phyloP scores from a whole-genome alignment of 2,888 invertebrate species.

The Laspeyria flexula region DNA sequence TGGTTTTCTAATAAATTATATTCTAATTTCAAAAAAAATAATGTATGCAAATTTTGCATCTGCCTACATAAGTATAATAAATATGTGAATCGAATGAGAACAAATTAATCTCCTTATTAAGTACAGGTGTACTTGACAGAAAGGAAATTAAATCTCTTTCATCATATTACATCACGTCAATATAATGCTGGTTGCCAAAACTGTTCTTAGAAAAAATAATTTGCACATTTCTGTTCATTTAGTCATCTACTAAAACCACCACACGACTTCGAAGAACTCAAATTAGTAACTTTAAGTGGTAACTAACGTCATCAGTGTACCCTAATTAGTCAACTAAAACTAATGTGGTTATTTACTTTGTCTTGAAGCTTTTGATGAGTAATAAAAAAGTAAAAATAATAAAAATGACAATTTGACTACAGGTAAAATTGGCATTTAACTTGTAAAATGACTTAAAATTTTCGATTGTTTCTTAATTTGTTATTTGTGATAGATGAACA shows the following conservation, averaged over 20 bases:
- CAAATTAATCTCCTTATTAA: no score
- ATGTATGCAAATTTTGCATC: no score
- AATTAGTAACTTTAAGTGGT: slow-evolving; percentile 11
- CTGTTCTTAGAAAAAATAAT: slow-evolving; percentile 9
- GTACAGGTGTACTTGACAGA: neutral
- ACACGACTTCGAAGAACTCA: slow-evolving; percentile 7
- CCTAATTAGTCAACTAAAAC: neutral
- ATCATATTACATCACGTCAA: neutral
- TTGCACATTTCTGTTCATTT: slow-evolving; percentile 7
- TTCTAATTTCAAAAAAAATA: no score
- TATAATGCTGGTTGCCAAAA: neutral
- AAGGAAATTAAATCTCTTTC: neutral
- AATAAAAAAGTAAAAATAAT: neutral
- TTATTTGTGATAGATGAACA: no score
- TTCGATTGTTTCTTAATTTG: no score
- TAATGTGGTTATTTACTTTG: neutral
- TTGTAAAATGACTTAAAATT: no score
- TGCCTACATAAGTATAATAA: no score
- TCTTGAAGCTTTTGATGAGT: neutral
- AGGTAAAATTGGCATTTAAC: no score
- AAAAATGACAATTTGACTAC: neutral
- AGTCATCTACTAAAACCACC: slow-evolving; percentile 1
- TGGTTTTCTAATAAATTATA: no score
- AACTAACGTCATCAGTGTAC: slow-evolving; percentile 8
- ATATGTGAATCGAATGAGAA: no score